Conservation (phyloP, 2,113 vertebrate species). For the Ranitomeya variabilis region DNA sequence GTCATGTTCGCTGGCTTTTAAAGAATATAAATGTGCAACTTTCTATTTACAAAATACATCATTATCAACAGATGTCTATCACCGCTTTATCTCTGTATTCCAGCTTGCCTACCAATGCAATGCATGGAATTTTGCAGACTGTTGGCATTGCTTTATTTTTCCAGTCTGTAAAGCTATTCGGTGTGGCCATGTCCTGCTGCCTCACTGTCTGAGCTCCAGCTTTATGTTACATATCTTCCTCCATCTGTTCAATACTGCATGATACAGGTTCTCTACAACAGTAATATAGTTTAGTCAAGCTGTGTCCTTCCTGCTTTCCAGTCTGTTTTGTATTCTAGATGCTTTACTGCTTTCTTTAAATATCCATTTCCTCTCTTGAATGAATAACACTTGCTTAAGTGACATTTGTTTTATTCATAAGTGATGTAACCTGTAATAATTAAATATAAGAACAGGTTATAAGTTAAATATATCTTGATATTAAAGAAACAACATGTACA, state of each 20-base stretch:
- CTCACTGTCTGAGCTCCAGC: conserved; percentile 41
- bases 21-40: conserved; percentile 19
- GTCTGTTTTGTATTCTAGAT: conserved; percentile 23
- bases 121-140: conserved; percentile 26
- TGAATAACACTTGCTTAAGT: neutral
- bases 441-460: too few species aligned
- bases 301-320: conserved; percentile 10
- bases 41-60: conserved; percentile 36
- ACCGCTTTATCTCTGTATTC: conserved; percentile 42
- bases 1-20: conserved; percentile 7
- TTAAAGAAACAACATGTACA: neutral
- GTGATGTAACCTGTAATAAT: too few species aligned
- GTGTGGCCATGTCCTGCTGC: conserved; percentile 43
- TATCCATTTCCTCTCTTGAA: neutral
- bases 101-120: conserved; percentile 25
- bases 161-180: conserved; percentile 20
- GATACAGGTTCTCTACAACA: conserved; percentile 16
- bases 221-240: conserved; percentile 24
- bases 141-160: conserved; percentile 41
- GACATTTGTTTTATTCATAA: neutral
- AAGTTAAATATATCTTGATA: too few species aligned
- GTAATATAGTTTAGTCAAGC: conserved; percentile 28
- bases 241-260: conserved; percentile 38
- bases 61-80: conserved; percentile 35
- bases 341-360: neutral